These are phyloP conservation scores for Monodelphis domestica DNA, from an alignment of 2,797 vertebrate genomes.

Conservation along the genomic window DNA sequence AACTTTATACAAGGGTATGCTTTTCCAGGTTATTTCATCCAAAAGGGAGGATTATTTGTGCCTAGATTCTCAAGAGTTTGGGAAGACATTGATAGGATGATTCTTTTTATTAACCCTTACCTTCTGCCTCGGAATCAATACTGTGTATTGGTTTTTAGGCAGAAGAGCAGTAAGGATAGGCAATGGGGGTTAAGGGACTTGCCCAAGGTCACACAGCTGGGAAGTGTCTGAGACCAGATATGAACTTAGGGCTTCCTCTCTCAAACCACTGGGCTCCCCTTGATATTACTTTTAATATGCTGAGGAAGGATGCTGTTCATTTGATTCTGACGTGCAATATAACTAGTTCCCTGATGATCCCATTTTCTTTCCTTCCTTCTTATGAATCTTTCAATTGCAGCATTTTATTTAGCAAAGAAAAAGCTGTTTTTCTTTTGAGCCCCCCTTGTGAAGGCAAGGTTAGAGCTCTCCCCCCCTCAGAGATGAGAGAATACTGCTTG, in stretches of 20 bases:
- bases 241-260: no score
- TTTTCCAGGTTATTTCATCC: not conserved
- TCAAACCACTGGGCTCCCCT: no score
- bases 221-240: no score
- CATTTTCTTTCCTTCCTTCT: not conserved
- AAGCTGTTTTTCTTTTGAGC: not conserved
- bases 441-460: not conserved
- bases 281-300: not conserved
- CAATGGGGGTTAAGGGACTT: no score
- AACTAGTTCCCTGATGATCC: not conserved
- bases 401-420: not conserved
- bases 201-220: no score
- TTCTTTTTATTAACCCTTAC: no score
- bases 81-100: not conserved
- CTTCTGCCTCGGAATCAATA: no score
- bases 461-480: not conserved
- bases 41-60: not conserved
- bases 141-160: no score
- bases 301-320: not conserved
- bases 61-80: not conserved
- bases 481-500: not conserved
- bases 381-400: not conserved
- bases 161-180: no score
- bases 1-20: not conserved
- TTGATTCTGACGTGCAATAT: slow-evolving; percentile 12